A percentile compares a stretch with the other conserved stretches of the same genome.
These are phyloP conservation scores for Mesitornis unicolor DNA, from an alignment of 2,113 vertebrate genomes.

Conservation along the genomic window DNA sequence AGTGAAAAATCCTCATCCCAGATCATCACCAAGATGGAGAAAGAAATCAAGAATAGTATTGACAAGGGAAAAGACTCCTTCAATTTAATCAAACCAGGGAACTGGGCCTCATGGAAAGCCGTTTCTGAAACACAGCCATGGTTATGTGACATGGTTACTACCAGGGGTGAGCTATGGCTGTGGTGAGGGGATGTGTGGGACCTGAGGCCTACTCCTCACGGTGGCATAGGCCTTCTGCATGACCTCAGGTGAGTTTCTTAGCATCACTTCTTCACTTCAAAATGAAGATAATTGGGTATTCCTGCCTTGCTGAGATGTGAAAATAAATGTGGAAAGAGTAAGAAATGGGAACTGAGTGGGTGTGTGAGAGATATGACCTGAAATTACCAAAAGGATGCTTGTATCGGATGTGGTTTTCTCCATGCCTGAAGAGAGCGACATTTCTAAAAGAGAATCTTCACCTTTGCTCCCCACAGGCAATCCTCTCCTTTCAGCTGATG, in stretches of 20 bases:
- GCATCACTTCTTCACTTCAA: background rate
- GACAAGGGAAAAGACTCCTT: background rate
- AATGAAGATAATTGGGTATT: background rate
- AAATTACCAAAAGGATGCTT: background rate
- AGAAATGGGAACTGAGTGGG: background rate
- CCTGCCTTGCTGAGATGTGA: background rate
- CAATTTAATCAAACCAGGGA: background rate
- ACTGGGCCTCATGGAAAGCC: background rate
- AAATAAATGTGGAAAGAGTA: background rate
- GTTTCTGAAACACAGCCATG: background rate
- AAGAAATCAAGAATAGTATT: background rate
- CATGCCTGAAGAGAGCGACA: background rate
- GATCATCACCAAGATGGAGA: background rate
- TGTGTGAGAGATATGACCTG: background rate
- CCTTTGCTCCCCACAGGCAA: background rate
- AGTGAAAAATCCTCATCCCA: accelerated
- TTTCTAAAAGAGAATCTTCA: background rate
- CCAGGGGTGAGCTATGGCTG: background rate
- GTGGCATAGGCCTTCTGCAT: background rate
- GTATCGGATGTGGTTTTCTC: background rate
- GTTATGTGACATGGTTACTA: background rate
- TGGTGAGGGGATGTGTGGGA: background rate
- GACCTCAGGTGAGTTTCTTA: background rate
- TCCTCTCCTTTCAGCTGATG: background rate
- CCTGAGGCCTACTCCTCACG: accelerated